Evolutionary conservation across 2,113 vertebrate species (phyloP).

Genomic region (Pseudonaja textilis): DNA sequence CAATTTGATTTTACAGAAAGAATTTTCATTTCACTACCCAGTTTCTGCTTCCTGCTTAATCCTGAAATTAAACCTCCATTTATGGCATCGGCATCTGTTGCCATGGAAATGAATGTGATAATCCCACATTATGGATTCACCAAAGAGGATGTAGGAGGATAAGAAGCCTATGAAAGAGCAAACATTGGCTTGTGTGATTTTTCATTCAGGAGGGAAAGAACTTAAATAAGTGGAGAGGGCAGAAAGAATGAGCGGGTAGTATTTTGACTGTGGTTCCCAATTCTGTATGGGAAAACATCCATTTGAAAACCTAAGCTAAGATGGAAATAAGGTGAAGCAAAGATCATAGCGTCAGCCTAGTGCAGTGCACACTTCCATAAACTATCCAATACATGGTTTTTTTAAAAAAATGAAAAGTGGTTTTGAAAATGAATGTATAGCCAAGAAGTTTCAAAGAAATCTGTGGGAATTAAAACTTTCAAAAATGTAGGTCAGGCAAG

Average conservation of each 20-base stretch:
- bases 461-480: neutral
- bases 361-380: neutral
- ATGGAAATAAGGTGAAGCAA: neutral
- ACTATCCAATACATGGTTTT: neutral
- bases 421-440: neutral
- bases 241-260: neutral
- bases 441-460: neutral
- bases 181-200: neutral
- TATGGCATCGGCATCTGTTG: slow-evolving; percentile 44
- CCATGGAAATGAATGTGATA: slow-evolving; percentile 39
- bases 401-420: neutral
- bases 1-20: slow-evolving; percentile 38
- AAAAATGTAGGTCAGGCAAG: neutral
- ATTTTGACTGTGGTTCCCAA: neutral
- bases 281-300: neutral
- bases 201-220: neutral
- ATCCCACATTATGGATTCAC: slow-evolving; percentile 18
- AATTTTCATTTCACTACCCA: slow-evolving; percentile 34
- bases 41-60: slow-evolving; percentile 32
- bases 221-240: neutral
- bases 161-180: neutral
- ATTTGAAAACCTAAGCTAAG: neutral
- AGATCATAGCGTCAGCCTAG: neutral
- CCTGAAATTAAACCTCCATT: slow-evolving; percentile 48
- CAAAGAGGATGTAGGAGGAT: neutral